Conservation (phyloP, 2,888 invertebrate genomes). For the Isoperla grammatica region DNA sequence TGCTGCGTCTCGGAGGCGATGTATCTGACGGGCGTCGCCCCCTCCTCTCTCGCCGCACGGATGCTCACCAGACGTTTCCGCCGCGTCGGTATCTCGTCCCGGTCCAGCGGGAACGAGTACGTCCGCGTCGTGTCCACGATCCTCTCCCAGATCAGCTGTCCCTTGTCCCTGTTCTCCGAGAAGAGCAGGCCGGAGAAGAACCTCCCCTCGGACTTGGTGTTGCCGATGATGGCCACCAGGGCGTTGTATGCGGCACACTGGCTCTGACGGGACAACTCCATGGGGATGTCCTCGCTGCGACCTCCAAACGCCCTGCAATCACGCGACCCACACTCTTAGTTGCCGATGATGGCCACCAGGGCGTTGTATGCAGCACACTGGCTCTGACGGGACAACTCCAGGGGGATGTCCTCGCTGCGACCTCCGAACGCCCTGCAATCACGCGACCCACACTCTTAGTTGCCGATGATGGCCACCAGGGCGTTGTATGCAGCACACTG, state of each 20-base stretch:
- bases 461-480: too few relatives aligned
- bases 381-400: too few relatives aligned
- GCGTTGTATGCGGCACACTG: slow-evolving; percentile 62
- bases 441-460: too few relatives aligned
- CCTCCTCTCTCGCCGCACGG: slow-evolving; percentile 27
- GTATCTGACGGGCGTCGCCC: slow-evolving; percentile 38
- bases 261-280: slow-evolving; percentile 46
- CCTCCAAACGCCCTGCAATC: neutral
- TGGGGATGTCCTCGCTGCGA: neutral
- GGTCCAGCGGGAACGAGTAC: slow-evolving; percentile 51
- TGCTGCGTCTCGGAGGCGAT: slow-evolving; percentile 49
- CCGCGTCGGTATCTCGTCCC: slow-evolving; percentile 46
- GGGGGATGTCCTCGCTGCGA: too few relatives aligned
- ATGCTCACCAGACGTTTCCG: slow-evolving; percentile 43
- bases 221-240: slow-evolving; percentile 53
- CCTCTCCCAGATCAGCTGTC: slow-evolving; percentile 52
- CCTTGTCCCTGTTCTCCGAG: slow-evolving; percentile 44
- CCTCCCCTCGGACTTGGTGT: slow-evolving; percentile 48
- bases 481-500: too few relatives aligned
- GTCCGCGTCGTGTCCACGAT: slow-evolving; percentile 49
- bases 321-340: neutral
- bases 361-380: too few relatives aligned
- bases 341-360: too few relatives aligned
- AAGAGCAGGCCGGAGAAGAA: slow-evolving; percentile 52
- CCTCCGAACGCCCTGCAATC: too few relatives aligned